Evolutionary conservation across 2,888 invertebrate genomes (phyloP).

Genomic region (Metallyticus violacea): DNA sequence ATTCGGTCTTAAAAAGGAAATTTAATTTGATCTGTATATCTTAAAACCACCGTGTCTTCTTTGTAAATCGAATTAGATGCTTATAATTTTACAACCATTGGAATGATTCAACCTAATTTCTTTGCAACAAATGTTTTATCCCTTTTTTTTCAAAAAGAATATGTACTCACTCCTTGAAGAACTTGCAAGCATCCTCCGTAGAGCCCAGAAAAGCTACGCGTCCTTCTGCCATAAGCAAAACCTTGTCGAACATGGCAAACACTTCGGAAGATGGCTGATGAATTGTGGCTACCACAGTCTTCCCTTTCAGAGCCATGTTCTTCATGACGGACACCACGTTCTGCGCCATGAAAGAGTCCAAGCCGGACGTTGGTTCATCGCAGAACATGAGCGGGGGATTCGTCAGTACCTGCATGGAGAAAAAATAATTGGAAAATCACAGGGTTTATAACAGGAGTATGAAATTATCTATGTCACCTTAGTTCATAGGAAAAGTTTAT

Average conservation of each 20-base stretch:
- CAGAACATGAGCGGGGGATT: constrained; percentile 95
- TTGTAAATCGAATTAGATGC: too few relatives aligned
- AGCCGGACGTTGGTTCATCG: constrained; percentile 95
- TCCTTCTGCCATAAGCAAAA: constrained; percentile 88
- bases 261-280: constrained; percentile 94
- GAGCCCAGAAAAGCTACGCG: constrained; percentile 85
- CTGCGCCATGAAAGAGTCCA: constrained; percentile 96
- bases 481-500: too few relatives aligned
- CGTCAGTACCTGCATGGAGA: constrained; percentile 80
- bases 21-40: too few relatives aligned
- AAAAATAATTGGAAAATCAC: too few relatives aligned
- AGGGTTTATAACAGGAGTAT: too few relatives aligned
- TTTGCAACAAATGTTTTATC: too few relatives aligned
- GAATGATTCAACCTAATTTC: too few relatives aligned
- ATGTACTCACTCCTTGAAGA: constrained; percentile 77
- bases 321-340: constrained; percentile 76
- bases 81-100: too few relatives aligned
- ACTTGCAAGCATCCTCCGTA: constrained; percentile 70
- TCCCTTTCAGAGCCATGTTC: constrained; percentile 57
- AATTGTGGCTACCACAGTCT: constrained; percentile 88
- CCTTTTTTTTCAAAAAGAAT: too few relatives aligned
- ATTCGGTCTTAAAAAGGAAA: too few relatives aligned
- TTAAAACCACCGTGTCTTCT: too few relatives aligned
- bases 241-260: constrained; percentile 85
- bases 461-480: too few relatives aligned